Conservation (phyloP, 2,113 vertebrate genomes). For the Ptilorrhoa leucosticta region DNA sequence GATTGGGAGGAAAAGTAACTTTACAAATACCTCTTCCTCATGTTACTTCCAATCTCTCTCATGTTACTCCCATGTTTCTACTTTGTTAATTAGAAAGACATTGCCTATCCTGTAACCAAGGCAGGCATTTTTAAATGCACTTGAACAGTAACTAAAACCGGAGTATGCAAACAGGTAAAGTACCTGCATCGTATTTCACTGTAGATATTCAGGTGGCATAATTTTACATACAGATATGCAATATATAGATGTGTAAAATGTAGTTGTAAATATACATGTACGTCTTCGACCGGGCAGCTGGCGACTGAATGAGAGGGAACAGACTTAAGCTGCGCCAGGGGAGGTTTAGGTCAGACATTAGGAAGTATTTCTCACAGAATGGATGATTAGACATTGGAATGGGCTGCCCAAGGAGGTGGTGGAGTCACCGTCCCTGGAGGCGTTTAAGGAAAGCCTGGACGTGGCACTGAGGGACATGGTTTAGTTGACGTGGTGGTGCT, state of each 20-base stretch:
- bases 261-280: neutral
- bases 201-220: neutral
- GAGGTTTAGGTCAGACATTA: neutral
- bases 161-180: neutral
- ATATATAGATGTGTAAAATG: neutral
- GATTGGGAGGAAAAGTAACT: neutral
- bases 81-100: neutral
- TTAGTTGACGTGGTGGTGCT: neutral
- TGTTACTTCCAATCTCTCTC: neutral
- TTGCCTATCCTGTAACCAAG: neutral
- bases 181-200: neutral
- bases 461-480: neutral
- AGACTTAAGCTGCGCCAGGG: neutral
- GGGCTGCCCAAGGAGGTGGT: neutral
- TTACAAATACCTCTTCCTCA: neutral
- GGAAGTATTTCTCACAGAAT: neutral
- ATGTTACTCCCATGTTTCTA: neutral
- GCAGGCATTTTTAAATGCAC: neutral
- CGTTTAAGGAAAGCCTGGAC: neutral
- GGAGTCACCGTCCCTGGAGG: neutral
- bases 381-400: neutral
- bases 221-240: neutral
- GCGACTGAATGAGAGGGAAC: neutral
- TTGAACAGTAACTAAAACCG: neutral
- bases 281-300: neutral